Percentiles rank a stretch among this genome's conserved stretches.
Evolutionary conservation across 2,797 vertebrate genomes (phyloP).

Genomic region (Anabas testudineus): DNA sequence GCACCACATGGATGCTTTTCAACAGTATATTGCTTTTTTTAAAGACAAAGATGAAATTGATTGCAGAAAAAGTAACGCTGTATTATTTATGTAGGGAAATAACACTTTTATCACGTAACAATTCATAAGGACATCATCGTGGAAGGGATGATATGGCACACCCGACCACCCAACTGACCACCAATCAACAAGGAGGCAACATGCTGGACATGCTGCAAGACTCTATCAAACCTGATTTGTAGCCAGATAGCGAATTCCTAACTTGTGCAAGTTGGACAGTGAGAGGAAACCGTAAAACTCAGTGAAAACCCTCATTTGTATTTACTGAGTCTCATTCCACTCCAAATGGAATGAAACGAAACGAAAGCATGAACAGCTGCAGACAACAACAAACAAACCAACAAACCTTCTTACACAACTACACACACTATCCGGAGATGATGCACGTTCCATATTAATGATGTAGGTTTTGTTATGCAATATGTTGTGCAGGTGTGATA

Average conservation of each 20-base stretch:
- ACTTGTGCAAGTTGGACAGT: background rate
- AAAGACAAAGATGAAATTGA: too few relatives aligned
- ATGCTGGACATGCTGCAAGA: background rate
- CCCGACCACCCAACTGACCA: too few relatives aligned
- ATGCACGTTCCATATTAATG: slow-evolving; percentile 6
- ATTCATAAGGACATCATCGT: too few relatives aligned
- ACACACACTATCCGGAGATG: background rate
- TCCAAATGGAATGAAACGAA: background rate
- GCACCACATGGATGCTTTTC: too few relatives aligned
- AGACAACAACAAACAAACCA: background rate
- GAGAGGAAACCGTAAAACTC: background rate
- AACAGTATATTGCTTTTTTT: too few relatives aligned
- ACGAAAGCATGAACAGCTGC: slow-evolving; percentile 3
- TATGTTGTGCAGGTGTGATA: slow-evolving; percentile 24
- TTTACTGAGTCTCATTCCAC: background rate
- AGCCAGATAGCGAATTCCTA: background rate
- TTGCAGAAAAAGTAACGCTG: too few relatives aligned
- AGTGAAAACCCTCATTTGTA: background rate
- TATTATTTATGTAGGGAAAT: too few relatives aligned
- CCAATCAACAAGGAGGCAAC: background rate
- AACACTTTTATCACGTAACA: too few relatives aligned
- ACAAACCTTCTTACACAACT: background rate
- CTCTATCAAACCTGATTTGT: background rate
- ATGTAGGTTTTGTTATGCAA: slow-evolving; percentile 2
- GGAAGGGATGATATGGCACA: too few relatives aligned